phyloP scores from a whole-genome alignment of 2,888 invertebrate genomes.

The Dermolepida albohirtum region DNA sequence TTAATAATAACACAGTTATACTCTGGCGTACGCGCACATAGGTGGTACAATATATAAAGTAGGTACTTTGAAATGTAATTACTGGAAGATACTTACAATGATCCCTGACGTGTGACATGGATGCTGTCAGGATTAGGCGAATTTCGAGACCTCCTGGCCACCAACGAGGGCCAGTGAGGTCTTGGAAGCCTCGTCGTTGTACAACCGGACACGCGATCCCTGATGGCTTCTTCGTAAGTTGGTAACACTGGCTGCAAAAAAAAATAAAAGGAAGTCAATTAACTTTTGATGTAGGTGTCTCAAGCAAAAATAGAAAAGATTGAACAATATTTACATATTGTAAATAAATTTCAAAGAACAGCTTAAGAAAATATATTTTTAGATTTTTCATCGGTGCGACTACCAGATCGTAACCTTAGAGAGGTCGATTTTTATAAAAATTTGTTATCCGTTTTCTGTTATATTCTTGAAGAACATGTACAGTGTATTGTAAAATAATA shows the following conservation, averaged over 20 bases:
- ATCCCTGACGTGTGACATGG: constrained; percentile 62
- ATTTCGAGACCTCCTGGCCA: constrained; percentile 57
- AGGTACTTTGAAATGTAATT: constrained; percentile 20
- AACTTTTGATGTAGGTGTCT: neutral
- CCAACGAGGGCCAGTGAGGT: constrained; percentile 63
- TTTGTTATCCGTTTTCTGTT: no score
- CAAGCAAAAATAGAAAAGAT: no score
- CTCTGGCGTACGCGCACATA: neutral
- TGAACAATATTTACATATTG: no score
- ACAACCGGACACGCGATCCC: constrained; percentile 58
- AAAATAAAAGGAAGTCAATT: constrained; percentile 20
- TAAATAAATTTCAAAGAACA: no score
- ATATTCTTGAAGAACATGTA: no score
- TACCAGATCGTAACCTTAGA: no score
- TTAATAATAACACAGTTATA: neutral
- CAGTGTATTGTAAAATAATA: no score
- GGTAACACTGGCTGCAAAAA: constrained; percentile 63
- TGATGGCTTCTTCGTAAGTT: constrained; percentile 67
- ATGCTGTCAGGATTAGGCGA: constrained; percentile 59
- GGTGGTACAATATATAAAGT: constrained; percentile 9
- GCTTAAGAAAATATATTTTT: no score
- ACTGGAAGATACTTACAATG: constrained; percentile 59
- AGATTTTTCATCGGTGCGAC: no score
- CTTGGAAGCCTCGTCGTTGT: constrained; percentile 56
- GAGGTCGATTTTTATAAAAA: no score